Evolutionary conservation across 1,140 invertebrate genomes (phyloP).

Genomic region (Mesaphorura yosii): DNA sequence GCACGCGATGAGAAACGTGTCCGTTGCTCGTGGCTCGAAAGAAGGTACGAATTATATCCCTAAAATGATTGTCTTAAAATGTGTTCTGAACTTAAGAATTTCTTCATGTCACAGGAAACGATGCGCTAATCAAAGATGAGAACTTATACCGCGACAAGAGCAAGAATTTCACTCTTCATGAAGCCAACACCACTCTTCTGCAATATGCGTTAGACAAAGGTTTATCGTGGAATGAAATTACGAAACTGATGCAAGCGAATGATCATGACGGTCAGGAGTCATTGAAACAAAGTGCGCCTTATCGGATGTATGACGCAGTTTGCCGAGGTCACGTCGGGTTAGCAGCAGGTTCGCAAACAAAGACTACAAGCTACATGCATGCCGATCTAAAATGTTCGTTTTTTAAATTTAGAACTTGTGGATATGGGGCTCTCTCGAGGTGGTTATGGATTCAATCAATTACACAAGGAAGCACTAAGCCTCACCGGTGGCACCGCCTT

Average conservation of each 20-base stretch:
- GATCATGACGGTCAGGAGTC: neutral
- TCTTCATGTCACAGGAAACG: constrained; percentile 31
- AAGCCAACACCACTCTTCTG: neutral
- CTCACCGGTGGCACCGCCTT: constrained; percentile 18
- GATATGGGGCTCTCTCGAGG: constrained; percentile 2
- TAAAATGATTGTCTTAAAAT: neutral
- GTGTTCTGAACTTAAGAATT: neutral
- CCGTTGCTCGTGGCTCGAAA: constrained; percentile 37
- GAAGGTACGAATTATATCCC: constrained; percentile 34
- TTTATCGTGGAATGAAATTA: neutral
- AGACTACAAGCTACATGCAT: too few relatives aligned
- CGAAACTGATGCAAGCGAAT: neutral
- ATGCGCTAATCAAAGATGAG: constrained; percentile 38
- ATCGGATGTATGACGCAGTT: neutral
- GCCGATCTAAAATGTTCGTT: too few relatives aligned
- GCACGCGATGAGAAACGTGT: constrained; percentile 34
- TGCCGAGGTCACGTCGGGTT: too few relatives aligned
- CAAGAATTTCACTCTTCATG: neutral
- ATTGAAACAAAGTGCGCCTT: neutral
- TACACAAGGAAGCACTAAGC: constrained; percentile 20
- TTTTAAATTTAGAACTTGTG: too few relatives aligned
- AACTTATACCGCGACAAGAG: neutral
- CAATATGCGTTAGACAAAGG: neutral
- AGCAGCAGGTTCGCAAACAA: too few relatives aligned
- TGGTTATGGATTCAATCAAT: constrained; percentile 17